Conservation (phyloP, 2,113 vertebrate species). For the Lota lota region DNA sequence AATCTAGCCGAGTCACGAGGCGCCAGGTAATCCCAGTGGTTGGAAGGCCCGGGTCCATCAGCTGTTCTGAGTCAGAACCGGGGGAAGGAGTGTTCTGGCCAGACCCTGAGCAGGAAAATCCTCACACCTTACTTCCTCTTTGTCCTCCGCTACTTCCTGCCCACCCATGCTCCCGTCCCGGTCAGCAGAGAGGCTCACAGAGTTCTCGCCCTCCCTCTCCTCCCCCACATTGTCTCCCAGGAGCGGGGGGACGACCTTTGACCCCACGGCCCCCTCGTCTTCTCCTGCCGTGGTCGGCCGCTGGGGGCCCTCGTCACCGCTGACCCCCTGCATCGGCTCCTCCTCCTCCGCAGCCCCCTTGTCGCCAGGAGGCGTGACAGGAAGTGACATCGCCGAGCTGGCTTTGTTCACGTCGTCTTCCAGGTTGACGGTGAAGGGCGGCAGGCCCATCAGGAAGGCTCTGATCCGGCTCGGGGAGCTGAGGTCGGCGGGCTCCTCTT, state of each 20-base stretch:
- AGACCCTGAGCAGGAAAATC: neutral
- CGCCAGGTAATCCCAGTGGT: neutral
- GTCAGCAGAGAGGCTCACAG: neutral
- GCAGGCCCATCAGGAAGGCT: slow-evolving; percentile 63
- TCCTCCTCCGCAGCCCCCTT: slow-evolving; percentile 14
- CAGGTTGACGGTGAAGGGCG: slow-evolving; percentile 56
- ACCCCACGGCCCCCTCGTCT: slow-evolving; percentile 20
- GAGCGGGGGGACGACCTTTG: neutral
- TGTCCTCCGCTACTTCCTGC: neutral
- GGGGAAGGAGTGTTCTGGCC: neutral
- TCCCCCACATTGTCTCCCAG: neutral
- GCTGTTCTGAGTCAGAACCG: neutral
- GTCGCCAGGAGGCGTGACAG: slow-evolving; percentile 8
- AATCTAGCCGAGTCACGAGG: neutral
- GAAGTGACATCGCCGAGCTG: slow-evolving; percentile 33
- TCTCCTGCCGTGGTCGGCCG: slow-evolving; percentile 3
- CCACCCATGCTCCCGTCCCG: neutral
- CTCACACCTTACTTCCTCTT: neutral
- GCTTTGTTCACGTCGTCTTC: slow-evolving; percentile 54
- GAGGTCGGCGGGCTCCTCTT: slow-evolving; percentile 75
- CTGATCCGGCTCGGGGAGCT: slow-evolving; percentile 74
- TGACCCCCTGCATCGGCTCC: neutral
- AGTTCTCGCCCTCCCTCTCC: neutral
- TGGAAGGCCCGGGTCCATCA: neutral
- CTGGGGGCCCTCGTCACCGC: too few relatives aligned